Conservation (phyloP, 2,113 vertebrate genomes). For the Sturnira hondurensis region DNA sequence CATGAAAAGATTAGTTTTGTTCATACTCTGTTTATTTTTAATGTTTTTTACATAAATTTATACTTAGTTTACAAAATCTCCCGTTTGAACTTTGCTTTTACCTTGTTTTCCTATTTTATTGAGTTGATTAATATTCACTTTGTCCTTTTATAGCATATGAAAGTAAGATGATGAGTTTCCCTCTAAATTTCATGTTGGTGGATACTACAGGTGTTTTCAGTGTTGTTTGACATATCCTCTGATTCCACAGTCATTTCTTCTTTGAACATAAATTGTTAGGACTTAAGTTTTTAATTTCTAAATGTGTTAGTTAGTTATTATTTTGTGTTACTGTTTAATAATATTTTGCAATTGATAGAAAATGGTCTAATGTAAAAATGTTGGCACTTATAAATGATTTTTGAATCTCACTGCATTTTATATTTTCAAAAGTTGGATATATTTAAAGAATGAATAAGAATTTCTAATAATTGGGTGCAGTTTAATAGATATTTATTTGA, state of each 20-base stretch:
- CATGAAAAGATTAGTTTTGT: neutral
- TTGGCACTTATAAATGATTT: neutral
- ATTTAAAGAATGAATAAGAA: neutral
- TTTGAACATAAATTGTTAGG: neutral
- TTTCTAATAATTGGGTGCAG: neutral
- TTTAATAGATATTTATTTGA: neutral
- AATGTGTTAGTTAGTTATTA: neutral
- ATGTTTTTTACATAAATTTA: neutral
- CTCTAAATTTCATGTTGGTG: neutral
- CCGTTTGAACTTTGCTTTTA: neutral
- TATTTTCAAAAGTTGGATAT: neutral
- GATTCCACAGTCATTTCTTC: neutral
- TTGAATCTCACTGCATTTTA: neutral
- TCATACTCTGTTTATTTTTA: neutral
- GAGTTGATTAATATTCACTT: neutral
- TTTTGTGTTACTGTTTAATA: neutral
- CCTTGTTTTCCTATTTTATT: neutral
- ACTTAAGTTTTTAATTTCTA: neutral
- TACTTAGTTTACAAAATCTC: neutral
- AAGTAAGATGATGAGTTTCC: neutral
- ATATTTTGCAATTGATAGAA: neutral
- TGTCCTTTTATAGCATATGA: accelerated
- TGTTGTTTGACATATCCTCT: neutral
- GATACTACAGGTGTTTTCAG: neutral
- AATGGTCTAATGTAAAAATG: neutral